Conservation (phyloP, 37 sponge, comb jelly and placozoan species). For the Theonella swinhoei region DNA sequence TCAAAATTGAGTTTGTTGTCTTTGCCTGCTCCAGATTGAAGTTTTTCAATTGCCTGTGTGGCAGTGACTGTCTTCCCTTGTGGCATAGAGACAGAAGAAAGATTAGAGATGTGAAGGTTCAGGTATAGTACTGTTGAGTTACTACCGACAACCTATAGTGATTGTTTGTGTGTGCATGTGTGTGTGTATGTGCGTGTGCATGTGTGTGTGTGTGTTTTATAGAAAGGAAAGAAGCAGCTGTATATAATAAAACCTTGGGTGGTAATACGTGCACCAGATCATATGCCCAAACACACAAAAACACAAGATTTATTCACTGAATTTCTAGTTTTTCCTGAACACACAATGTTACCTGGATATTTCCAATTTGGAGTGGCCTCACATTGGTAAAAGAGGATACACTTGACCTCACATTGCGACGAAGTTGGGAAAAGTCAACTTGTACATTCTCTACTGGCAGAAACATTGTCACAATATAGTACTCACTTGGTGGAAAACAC, state of each 20-base stretch:
- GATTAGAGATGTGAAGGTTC: constrained; percentile 29
- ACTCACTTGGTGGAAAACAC: constrained; percentile 14
- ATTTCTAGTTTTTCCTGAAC: too few species aligned
- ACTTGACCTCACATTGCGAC: constrained; percentile 20
- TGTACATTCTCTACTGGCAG: constrained; percentile 2
- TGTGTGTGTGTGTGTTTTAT: too few species aligned
- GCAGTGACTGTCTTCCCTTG: neutral
- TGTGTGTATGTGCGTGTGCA: too few species aligned
- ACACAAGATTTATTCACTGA: too few species aligned
- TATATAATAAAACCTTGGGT: too few species aligned
- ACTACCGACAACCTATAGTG: neutral
- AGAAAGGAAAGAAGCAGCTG: too few species aligned
- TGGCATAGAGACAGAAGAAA: constrained; percentile 9
- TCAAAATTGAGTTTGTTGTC: neutral
- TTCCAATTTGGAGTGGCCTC: constrained; percentile 50
- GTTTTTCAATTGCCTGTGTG: neutral
- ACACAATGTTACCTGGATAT: constrained; percentile 62
- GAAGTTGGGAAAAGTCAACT: constrained; percentile 7
- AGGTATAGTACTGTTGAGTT: constrained; percentile 20
- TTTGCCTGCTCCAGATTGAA: neutral
- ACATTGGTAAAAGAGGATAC: constrained; percentile 22
- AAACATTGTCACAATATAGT: neutral
- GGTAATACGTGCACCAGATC: too few species aligned
- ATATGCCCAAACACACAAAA: too few species aligned
- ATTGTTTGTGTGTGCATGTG: neutral